These are phyloP conservation scores for Sciurus carolinensis DNA, from an alignment of 2,797 vertebrate genomes.

Conservation along the genomic window DNA sequence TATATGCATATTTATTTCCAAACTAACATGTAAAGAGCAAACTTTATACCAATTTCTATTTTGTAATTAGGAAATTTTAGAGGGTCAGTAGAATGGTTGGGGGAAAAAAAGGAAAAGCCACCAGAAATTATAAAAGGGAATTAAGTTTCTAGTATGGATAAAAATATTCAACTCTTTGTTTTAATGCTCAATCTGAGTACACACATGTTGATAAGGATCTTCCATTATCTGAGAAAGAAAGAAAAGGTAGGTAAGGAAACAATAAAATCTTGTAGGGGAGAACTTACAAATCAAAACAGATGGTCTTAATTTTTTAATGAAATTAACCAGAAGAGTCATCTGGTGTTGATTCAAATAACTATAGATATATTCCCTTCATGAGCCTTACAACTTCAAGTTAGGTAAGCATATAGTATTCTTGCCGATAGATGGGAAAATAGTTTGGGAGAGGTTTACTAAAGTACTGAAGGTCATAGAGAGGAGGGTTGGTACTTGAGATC, in stretches of 20 bases:
- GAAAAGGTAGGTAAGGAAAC: neutral
- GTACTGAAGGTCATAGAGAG: neutral
- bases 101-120: neutral
- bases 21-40: neutral
- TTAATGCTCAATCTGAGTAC: constrained; percentile 21
- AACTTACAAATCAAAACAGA: neutral
- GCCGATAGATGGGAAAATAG: neutral
- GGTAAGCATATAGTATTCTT: neutral
- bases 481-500: neutral
- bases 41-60: neutral
- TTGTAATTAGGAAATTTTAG: constrained; percentile 38
- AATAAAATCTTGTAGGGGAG: neutral
- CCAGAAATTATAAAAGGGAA: constrained; percentile 30
- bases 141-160: neutral
- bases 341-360: neutral
- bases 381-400: constrained; percentile 1
- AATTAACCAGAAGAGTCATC: constrained; percentile 29
- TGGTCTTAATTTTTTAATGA: constrained; percentile 30
- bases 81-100: neutral
- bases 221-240: constrained; percentile 46
- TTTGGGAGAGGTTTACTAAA: neutral
- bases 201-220: neutral
- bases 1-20: constrained; percentile 55
- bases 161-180: constrained; percentile 6
- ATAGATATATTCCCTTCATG: neutral